These are phyloP conservation scores for Tryphoninae sp. DNA, from an alignment of 2,888 invertebrate species.

Conservation along the genomic window DNA sequence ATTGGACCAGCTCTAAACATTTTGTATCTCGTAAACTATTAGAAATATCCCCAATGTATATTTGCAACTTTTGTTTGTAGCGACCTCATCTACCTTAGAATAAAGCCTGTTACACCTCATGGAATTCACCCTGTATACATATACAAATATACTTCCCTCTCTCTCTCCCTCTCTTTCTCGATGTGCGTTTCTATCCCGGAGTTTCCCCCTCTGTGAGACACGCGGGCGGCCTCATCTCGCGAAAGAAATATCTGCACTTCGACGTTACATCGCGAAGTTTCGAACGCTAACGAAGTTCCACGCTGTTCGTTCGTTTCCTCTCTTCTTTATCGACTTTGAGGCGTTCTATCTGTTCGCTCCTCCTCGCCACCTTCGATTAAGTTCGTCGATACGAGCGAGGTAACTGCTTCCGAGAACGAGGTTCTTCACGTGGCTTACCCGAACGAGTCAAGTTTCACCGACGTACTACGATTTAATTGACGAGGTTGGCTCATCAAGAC, in stretches of 20 bases:
- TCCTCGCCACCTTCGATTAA: slow-evolving; percentile 63
- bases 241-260: slow-evolving; percentile 2
- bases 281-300: slow-evolving; percentile 49
- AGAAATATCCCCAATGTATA: too few species aligned
- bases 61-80: too few species aligned
- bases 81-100: too few species aligned
- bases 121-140: too few species aligned
- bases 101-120: too few species aligned
- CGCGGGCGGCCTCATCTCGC: slow-evolving; percentile 9
- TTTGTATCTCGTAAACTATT: too few species aligned
- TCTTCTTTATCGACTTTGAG: slow-evolving; percentile 44
- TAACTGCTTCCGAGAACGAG: slow-evolving; percentile 66
- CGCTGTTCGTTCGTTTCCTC: slow-evolving; percentile 39
- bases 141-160: too few species aligned
- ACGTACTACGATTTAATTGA: slow-evolving; percentile 21
- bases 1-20: too few species aligned
- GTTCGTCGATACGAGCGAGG: slow-evolving; percentile 59
- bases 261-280: slow-evolving; percentile 37
- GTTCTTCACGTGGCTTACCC: slow-evolving; percentile 50
- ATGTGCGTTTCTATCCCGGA: slow-evolving; percentile 10
- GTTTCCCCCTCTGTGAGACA: slow-evolving; percentile 3
- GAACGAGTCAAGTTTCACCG: slow-evolving; percentile 63
- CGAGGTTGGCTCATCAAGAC: slow-evolving; percentile 8
- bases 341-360: slow-evolving; percentile 41
- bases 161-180: slow-evolving; percentile 4